Evolutionary conservation across 1,140 invertebrate species (phyloP).

Genomic region (Euwallacea fornicatus): DNA sequence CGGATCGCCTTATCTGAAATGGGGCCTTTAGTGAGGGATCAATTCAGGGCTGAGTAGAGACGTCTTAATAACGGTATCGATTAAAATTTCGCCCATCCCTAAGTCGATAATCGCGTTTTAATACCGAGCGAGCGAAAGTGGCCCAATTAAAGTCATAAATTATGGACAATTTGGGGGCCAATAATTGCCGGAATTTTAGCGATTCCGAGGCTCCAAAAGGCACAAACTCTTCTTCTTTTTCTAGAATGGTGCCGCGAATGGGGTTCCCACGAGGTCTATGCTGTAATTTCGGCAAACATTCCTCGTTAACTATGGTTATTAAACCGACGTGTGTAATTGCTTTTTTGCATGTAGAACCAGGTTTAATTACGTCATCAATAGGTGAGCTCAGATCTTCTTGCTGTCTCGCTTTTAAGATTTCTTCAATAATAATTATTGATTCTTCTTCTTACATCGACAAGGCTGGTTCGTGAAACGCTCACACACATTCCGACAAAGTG

Average conservation of each 20-base stretch:
- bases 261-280: constrained; percentile 29
- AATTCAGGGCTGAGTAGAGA: constrained; percentile 3
- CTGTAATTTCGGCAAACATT: constrained; percentile 32
- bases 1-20: constrained; percentile 26
- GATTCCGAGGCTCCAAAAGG: constrained; percentile 25
- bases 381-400: not conserved
- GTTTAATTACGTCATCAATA: constrained; percentile 10
- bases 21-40: constrained; percentile 19
- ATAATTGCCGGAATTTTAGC: constrained; percentile 36
- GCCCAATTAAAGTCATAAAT: constrained; percentile 35
- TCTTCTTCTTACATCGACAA: too few relatives aligned
- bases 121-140: constrained; percentile 16
- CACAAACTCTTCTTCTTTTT: constrained; percentile 24
- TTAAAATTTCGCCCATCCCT: constrained; percentile 3
- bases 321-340: constrained; percentile 21
- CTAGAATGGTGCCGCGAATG: not conserved
- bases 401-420: not conserved
- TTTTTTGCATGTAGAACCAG: constrained; percentile 12
- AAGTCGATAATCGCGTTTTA: constrained; percentile 18
- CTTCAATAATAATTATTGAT: too few relatives aligned
- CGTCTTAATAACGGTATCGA: constrained; percentile 14
- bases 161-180: constrained; percentile 33
- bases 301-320: constrained; percentile 26
- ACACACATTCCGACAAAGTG: too few relatives aligned
- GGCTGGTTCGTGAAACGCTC: too few relatives aligned